These are phyloP conservation scores for Aromia moschata DNA, from an alignment of 2,888 invertebrate species.

Conservation along the genomic window DNA sequence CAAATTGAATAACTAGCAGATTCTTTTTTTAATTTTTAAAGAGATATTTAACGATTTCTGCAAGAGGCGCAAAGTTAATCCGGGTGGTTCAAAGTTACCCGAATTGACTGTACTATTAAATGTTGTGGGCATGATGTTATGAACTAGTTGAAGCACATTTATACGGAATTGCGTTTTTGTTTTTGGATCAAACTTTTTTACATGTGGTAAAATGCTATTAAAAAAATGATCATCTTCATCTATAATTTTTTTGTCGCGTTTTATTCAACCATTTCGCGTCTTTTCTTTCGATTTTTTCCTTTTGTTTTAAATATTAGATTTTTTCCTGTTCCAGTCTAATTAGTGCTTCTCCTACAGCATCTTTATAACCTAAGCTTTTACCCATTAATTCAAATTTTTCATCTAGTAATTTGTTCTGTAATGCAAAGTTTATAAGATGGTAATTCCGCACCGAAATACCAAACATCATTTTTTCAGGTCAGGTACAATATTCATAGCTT, in stretches of 20 bases:
- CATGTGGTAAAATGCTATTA: slow-evolving; percentile 18
- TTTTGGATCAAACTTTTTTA: slow-evolving; percentile 17
- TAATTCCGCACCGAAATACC: slow-evolving; percentile 24
- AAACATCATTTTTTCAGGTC: slow-evolving; percentile 28
- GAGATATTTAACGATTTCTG: too few species aligned
- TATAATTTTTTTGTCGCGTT: slow-evolving; percentile 17
- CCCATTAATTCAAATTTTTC: slow-evolving; percentile 2
- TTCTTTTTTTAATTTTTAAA: too few species aligned
- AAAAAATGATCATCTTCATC: slow-evolving; percentile 26
- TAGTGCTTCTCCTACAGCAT: neutral
- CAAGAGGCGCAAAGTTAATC: too few species aligned
- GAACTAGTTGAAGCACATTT: slow-evolving; percentile 26
- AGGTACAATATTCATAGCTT: slow-evolving; percentile 32
- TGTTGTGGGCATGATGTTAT: too few species aligned
- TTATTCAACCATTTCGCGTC: slow-evolving; percentile 7
- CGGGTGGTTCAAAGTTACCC: too few species aligned
- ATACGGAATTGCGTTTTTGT: slow-evolving; percentile 25
- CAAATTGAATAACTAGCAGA: too few species aligned
- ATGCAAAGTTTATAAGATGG: neutral
- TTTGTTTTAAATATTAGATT: slow-evolving; percentile 17
- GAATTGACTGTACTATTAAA: too few species aligned
- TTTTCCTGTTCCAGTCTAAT: slow-evolving; percentile 23
- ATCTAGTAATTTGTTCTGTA: neutral
- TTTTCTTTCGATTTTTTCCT: slow-evolving; percentile 12
- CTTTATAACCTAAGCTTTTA: slow-evolving; percentile 6